These are phyloP conservation scores for Tenthredo distinguenda DNA, from an alignment of 2,888 invertebrate genomes.

Conservation along the genomic window DNA sequence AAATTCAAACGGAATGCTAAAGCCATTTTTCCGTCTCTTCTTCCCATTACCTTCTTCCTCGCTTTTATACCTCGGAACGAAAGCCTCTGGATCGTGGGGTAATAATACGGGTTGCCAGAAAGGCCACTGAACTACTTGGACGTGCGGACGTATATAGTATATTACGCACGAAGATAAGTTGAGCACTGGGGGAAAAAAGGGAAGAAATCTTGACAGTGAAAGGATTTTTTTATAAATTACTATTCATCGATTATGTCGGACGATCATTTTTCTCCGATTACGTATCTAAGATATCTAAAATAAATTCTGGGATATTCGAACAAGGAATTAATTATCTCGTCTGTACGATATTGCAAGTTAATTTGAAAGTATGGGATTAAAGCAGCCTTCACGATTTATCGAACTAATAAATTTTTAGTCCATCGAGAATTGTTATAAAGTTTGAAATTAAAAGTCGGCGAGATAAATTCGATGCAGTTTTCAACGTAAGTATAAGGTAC, in stretches of 20 bases:
- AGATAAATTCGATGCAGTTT: neutral
- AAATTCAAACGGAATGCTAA: conserved; percentile 4
- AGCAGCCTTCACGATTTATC: neutral
- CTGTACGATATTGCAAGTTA: neutral
- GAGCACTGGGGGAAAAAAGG: neutral
- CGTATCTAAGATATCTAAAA: neutral
- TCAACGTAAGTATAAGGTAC: neutral
- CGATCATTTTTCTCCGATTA: neutral
- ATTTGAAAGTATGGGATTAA: neutral
- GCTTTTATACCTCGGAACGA: conserved; percentile 22
- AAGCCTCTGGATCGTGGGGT: conserved; percentile 34
- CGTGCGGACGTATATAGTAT: conserved; percentile 1
- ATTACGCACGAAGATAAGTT: conserved; percentile 20
- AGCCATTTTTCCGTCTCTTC: conserved; percentile 40
- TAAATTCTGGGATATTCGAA: neutral
- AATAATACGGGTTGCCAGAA: conserved; percentile 30
- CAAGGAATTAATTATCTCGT: neutral
- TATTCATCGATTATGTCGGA: neutral
- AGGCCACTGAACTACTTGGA: conserved; percentile 40
- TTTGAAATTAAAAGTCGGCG: neutral
- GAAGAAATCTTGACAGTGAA: neutral
- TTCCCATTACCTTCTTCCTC: conserved; percentile 27
- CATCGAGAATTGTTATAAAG: neutral
- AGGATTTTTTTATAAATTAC: neutral
- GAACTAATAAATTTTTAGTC: neutral